Evolutionary conservation across 2,113 vertebrate genomes (phyloP), one percentile per base, ranked within the genome.

Genomic region (Oxygymnocypris stewartii): DNA sequence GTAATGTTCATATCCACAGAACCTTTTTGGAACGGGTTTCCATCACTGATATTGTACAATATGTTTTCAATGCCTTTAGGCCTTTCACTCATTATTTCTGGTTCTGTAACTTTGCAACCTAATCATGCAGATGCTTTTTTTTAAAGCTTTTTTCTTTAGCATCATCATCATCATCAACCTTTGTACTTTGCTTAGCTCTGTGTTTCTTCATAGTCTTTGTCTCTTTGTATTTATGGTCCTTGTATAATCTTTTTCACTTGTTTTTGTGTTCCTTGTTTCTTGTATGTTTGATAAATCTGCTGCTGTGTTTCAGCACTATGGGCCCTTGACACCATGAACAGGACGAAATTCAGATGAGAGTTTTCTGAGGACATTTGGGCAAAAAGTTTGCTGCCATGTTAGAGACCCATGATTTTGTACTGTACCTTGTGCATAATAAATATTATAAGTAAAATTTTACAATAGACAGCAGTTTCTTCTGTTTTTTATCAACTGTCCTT

Each of bases 361-460:
- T 67, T 81, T 86, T 85, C 82, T 89, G 85, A 88, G 69, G 61
- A 85, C 79, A 87, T 84, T 71, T 79, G 82, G 84, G 69, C 83
- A 87, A 84, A 75, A 82, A 14, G 11, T 61, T 82, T 89, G 89
- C 88, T 91, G 89, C 86, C 89, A 87, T 92, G 85, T 89, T 89
- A 89, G 87, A 90, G 85, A 85, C 85, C 88, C 88, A 85, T 84
- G 84, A 90, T 90, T 84, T 95, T 96, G 95, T 96, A 96, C 96
- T 97, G 96, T 97, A 96, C 96, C 96, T 95, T 96, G 95, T 97
- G 96, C 93, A 96, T 96, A 96, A 95, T 93, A 93, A 93, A 94
- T 96, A 97, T 96, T 96, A 96, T 97, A 96, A 96, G 96, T 96
- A 96, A 96, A 97, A 95, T 97, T 96, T 96, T 96, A 96, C 95